Conservation (phyloP, 1,140 invertebrate species). For the Cotesia glomerata region DNA sequence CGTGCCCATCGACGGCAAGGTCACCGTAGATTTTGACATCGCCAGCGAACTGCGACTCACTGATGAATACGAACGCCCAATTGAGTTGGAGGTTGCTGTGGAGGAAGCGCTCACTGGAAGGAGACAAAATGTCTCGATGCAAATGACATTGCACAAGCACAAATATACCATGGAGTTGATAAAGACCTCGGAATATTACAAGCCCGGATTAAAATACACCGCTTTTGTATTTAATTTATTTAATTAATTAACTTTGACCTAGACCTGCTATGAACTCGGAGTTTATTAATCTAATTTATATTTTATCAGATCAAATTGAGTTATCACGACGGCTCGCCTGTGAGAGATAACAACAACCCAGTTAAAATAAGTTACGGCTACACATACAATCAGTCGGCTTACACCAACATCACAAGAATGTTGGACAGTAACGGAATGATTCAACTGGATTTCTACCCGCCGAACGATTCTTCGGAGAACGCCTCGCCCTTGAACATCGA, state of each 20-base stretch:
- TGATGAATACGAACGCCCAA: constrained; percentile 76
- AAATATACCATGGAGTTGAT: constrained; percentile 84
- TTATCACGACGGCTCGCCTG: constrained; percentile 77
- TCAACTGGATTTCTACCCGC: constrained; percentile 74
- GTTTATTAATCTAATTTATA: neutral
- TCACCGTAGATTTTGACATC: constrained; percentile 79
- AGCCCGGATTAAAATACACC: constrained; percentile 83
- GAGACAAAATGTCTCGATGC: constrained; percentile 78
- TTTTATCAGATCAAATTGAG: constrained; percentile 70
- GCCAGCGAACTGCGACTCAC: constrained; percentile 72
- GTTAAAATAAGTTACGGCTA: constrained; percentile 73
- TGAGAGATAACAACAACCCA: constrained; percentile 69
- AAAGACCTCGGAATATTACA: constrained; percentile 83
- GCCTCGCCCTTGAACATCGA: constrained; percentile 68
- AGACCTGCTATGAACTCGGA: neutral
- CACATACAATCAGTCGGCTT: constrained; percentile 70
- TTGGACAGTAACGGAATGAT: constrained; percentile 75
- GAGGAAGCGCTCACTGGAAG: constrained; percentile 82
- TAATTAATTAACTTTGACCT: neutral
- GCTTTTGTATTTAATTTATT: constrained; percentile 71
- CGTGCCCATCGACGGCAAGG: constrained; percentile 78
- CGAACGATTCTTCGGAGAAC: constrained; percentile 63
- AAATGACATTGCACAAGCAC: constrained; percentile 78
- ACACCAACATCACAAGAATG: constrained; percentile 66
- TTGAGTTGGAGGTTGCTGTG: constrained; percentile 79